Base-by-base conservation (phyloP, 2,888 invertebrate species). In the Habroteleia sp. region DNA sequence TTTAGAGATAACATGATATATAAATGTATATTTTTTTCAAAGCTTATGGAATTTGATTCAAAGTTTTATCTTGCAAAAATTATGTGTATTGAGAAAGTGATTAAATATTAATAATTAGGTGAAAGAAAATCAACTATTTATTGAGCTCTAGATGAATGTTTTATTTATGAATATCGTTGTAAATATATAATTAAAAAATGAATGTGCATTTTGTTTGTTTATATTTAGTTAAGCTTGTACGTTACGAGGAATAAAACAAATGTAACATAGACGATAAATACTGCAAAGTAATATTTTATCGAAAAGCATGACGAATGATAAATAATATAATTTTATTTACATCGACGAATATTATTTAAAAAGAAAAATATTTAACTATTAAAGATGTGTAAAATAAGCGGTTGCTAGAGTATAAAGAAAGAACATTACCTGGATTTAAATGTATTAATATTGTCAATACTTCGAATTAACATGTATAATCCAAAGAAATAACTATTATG, bases 361-460 rank as follows among this genome's bases (percentile, higher is more conserved):
- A n/a, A 35, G 1, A 6, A 29, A 29, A 46, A 46, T 29, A 29
- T 8, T 29, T n/a, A n/a, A n/a, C n/a, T n/a, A n/a, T n/a, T n/a
- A 10, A 17, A 48, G 7, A 35, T n/a, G 8, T 50, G 13, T 50
- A 50, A 35, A 52, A 25, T 50, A 37, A 33, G 5, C 7, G 7
- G 11, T 50, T 35, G 5, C 7, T 35, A 50, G 23, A 33, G 35
- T 35, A 2, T 13, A 48, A 10, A 3, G n/a, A 17, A 4, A 20
- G 7, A 17, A 17, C 8, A 16, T n/a, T 16, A 31, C 33, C n/a
- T n/a, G n/a, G n/a, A n/a, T 35, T 50, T 50, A 3, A 35, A 27
- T 39, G 52, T 54, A 42, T 23, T 10, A 33, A 48, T 7, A 48
- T 16, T 48, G 48, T 48, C 48, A 48, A 48, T 48, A 48, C 20